Base-by-base conservation (phyloP, 1,140 invertebrate genomes). In the Phortica variegata region DNA sequence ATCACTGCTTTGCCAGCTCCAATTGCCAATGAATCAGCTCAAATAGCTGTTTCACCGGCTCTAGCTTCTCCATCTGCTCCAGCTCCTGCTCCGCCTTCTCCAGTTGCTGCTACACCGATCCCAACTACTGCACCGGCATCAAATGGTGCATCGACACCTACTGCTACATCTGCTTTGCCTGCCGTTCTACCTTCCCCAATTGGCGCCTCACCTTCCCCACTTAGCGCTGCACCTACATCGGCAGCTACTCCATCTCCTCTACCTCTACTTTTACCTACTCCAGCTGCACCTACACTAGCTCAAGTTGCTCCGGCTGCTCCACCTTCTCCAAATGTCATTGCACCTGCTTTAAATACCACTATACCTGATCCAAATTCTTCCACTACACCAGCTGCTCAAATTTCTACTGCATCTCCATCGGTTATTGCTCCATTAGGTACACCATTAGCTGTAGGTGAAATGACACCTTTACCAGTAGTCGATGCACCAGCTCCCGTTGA, bases 1-100 rank as follows among this genome's bases (percentile, higher is more conserved):
- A 46, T 21, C 18, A 20, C 16, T 15, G 47, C 45, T n/a, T 12
- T 33, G 0, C 50, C 38, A 17, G 18, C 12, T 1, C 36, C 44
- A n/a, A 29, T 34, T 20, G 17, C 29, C 16, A 45, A n/a, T n/a
- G n/a, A n/a, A n/a, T n/a, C n/a, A n/a, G n/a, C 56, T 8, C 56
- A 43, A 2, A 40, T 58, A 29, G 32, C 32, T 12, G 16, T 13
- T 2, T 18, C 23, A 3, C 44, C 52, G 13, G 40, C 33, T 12
- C 33, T n/a, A n/a, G n/a, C n/a, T n/a, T n/a, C n/a, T n/a, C n/a
- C n/a, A n/a, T n/a, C n/a, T n/a, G n/a, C n/a, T n/a, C n/a, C n/a
- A n/a, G n/a, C n/a, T n/a, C n/a, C n/a, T n/a, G n/a, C n/a, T n/a
- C n/a, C n/a, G n/a, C n/a, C n/a, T n/a, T n/a, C n/a, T n/a, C n/a